Evolutionary conservation across 2,113 vertebrate species (phyloP).

Genomic region (Anguilla japonica): DNA sequence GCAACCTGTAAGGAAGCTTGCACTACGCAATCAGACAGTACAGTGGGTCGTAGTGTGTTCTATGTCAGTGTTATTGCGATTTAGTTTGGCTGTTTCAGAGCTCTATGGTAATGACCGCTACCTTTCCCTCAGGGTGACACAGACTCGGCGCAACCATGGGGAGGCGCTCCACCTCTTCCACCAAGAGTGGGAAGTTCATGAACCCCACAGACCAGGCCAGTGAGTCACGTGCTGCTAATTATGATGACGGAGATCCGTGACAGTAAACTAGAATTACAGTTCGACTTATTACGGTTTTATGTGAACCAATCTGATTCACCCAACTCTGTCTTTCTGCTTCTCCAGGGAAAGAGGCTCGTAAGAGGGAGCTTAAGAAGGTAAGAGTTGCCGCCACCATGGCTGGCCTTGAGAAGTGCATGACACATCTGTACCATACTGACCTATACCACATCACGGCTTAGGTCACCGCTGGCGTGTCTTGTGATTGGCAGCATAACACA

Average conservation of each 20-base stretch:
- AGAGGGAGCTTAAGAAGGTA: slow-evolving; percentile 98
- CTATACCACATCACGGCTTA: too few species aligned
- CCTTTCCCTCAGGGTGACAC: slow-evolving; percentile 42
- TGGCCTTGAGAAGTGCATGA: too few species aligned
- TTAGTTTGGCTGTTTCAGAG: neutral
- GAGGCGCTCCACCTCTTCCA: slow-evolving; percentile 96
- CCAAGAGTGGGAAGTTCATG: slow-evolving; percentile 99
- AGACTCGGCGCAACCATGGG: slow-evolving; percentile 79
- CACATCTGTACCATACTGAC: too few species aligned
- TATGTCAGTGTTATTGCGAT: neutral
- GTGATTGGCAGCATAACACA: too few species aligned
- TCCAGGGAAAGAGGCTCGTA: slow-evolving; percentile 97
- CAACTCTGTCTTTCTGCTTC: neutral
- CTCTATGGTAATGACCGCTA: neutral
- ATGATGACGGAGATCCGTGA: neutral
- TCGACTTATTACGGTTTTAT: neutral
- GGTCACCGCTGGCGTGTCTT: too few species aligned
- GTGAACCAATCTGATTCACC: neutral
- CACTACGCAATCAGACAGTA: neutral
- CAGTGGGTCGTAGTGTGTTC: neutral
- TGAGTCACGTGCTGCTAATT: slow-evolving; percentile 68
- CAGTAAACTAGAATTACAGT: neutral
- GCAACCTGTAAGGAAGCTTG: too few species aligned
- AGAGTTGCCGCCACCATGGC: neutral
- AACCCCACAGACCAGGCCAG: slow-evolving; percentile 97